Base-by-base conservation (phyloP, 2,888 invertebrate species). In the Temnothorax unifasciatus region DNA sequence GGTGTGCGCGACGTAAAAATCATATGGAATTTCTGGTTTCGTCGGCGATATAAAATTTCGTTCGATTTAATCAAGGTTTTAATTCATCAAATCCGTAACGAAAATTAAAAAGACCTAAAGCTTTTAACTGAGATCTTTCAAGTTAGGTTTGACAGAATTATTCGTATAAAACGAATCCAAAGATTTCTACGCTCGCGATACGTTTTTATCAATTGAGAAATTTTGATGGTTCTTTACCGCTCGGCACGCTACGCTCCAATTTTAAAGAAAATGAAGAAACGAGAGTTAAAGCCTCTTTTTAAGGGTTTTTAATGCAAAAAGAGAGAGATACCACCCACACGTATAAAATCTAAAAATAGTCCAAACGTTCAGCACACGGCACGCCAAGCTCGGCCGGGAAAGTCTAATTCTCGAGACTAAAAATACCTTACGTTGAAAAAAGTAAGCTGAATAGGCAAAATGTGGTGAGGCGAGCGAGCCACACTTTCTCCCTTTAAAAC, bases 311-410 rank as follows among this genome's bases (percentile, higher is more conserved):
- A 18, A 34, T 9, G 15, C 15, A 34, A 50, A 76, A 76, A 44
- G 18, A 64, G 13, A 64, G 13, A 76, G 64, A 38, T 52, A 64
- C 2, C 0, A 74, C 1, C 15, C 21, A 44, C 18, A 50, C 18
- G 13, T 38, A 25, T 76, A 25, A 38, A 50, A 64, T 75, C 11
- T 50, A 66, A 66, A 77, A 77, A 77, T 77, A 77, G 13, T 25
- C 25, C 18, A 25, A 64, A 59, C 44, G 25, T 44, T 59, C 18
- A 57, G 66, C 5, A 66, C 18, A 74, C 18, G 25, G n/a, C 25
- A 38, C 21, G 38, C 25, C 25, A 41, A 77, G n/a, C 34, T 47
- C 34, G 11, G 18, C 18, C 41, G n/a, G n/a, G 41, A 38, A 76
- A 75, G 34, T 61, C n/a, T 34, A 21, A 6, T 74, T 59, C n/a